Percentiles rank a stretch among this genome's conserved stretches.
Evolutionary conservation across 1,140 invertebrate species (phyloP).

Genomic region (Dysdera silvatica): DNA sequence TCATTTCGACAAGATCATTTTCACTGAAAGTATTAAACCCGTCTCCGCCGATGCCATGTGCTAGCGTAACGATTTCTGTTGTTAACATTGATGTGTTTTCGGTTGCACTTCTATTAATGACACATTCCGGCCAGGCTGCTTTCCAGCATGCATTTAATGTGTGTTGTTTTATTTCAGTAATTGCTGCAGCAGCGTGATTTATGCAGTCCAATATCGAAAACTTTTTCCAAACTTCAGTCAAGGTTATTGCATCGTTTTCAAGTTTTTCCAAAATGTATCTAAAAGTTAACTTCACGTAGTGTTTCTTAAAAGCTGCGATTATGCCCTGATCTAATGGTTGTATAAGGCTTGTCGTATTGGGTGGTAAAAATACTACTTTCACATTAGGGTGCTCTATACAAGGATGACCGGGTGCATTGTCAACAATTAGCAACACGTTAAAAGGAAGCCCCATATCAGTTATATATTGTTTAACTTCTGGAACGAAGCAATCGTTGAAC

Average conservation of each 20-base stretch:
- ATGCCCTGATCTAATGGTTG: constrained; percentile 33
- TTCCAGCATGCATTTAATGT: constrained; percentile 10
- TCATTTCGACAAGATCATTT: constrained; percentile 9
- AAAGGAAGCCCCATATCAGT: constrained; percentile 7
- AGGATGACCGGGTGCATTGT: constrained; percentile 14
- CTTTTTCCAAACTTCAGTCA: constrained; percentile 12
- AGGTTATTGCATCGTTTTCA: not conserved
- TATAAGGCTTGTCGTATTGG: constrained; percentile 23
- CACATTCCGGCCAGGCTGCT: not conserved
- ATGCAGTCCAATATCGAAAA: constrained; percentile 8
- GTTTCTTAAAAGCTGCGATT: constrained; percentile 28
- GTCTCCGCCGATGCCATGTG: not conserved
- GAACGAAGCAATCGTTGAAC: constrained; percentile 30
- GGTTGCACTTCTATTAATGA: not conserved
- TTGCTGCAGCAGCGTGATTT: constrained; percentile 1
- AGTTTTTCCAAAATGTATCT: constrained; percentile 5
- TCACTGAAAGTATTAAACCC: not conserved
- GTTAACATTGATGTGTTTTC: not conserved
- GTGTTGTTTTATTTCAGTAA: not conserved
- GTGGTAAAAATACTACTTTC: not conserved
- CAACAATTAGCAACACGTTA: constrained; percentile 11
- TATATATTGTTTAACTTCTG: constrained; percentile 13
- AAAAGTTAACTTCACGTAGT: constrained; percentile 25
- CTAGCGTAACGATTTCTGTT: constrained; percentile 7
- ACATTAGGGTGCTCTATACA: constrained; percentile 8